Conservation (phyloP, 2,113 vertebrate genomes). For the Platichthys stellatus region DNA sequence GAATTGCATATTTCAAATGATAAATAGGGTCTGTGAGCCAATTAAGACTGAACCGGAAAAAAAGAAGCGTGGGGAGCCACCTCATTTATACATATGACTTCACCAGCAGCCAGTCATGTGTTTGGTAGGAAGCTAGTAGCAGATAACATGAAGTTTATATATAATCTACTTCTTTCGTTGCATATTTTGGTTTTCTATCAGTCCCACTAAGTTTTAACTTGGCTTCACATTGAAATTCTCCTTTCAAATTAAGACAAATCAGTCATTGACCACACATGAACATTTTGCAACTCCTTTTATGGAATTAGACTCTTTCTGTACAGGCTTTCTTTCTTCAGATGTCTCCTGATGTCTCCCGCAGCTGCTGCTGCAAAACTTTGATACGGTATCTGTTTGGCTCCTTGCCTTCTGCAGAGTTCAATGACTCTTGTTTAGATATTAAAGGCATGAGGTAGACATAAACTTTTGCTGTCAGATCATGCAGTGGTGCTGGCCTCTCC, state of each 20-base stretch:
- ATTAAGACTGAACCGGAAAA: constrained; percentile 37
- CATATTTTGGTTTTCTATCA: background rate
- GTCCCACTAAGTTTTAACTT: background rate
- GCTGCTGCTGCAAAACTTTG: background rate
- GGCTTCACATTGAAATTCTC: background rate
- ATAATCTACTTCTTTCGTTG: background rate
- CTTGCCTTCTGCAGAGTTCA: background rate
- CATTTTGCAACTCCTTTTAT: constrained; percentile 22
- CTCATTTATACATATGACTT: background rate
- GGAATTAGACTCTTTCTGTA: background rate
- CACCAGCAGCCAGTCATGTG: background rate
- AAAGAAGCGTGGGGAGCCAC: background rate
- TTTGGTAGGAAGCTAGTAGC: background rate
- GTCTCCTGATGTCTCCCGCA: background rate
- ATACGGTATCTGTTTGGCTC: constrained; percentile 1
- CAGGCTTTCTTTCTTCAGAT: background rate
- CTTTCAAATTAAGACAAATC: background rate
- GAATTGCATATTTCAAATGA: constrained; percentile 58
- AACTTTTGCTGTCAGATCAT: background rate
- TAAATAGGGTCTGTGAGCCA: constrained; percentile 52
- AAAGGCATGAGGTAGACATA: constrained; percentile 22
- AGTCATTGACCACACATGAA: background rate
- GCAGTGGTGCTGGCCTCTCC: background rate
- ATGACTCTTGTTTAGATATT: constrained; percentile 24
- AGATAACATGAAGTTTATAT: background rate